Conservation (phyloP, 2,888 invertebrate genomes). For the Zygaena filipendulae region DNA sequence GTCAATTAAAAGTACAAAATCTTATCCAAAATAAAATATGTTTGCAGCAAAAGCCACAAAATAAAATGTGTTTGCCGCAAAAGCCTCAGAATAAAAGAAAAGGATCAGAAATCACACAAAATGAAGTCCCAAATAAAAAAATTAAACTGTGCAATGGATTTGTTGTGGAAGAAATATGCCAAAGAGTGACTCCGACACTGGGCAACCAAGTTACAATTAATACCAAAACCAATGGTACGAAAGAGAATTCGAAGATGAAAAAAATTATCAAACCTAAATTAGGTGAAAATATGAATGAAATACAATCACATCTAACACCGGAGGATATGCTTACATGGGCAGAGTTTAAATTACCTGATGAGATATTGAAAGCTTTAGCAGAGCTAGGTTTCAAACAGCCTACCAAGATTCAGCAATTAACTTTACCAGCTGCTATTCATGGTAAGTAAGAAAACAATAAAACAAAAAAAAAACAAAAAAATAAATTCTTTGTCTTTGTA, state of each 20-base stretch:
- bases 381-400: conserved; percentile 84
- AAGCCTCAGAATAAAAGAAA: conserved; percentile 23
- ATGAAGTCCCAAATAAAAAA: conserved; percentile 30
- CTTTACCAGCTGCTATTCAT: conserved; percentile 85
- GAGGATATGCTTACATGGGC: conserved; percentile 73
- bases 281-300: conserved; percentile 31
- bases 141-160: conserved; percentile 43
- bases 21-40: no score
- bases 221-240: conserved; percentile 10
- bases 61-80: no score
- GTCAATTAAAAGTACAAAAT: no score
- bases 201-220: conserved; percentile 27
- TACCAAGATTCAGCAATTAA: conserved; percentile 87
- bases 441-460: no score
- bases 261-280: conserved; percentile 31
- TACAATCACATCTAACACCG: conserved; percentile 28
- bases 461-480: no score
- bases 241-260: conserved; percentile 12
- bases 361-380: conserved; percentile 77
- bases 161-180: conserved; percentile 44
- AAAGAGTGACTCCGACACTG: conserved; percentile 30
- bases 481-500: no score
- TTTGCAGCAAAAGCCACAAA: no score
- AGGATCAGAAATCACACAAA: conserved; percentile 25
- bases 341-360: conserved; percentile 74